Conservation (phyloP, 2,113 vertebrate genomes). For the Mus pahari region DNA sequence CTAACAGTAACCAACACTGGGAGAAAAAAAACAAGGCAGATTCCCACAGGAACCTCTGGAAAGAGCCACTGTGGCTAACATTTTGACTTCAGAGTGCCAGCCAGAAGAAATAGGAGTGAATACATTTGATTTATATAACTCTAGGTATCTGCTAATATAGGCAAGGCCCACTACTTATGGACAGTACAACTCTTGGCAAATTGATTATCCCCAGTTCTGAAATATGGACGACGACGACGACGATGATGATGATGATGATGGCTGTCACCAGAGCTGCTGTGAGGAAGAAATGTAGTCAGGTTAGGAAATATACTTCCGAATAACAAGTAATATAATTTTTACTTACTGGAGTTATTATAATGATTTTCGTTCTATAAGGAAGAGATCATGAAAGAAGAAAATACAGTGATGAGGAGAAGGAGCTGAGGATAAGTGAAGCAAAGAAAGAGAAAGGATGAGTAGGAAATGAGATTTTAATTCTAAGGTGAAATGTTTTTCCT, state of each 20-base stretch:
- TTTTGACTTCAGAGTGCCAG: not conserved
- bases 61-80: not conserved
- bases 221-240: not conserved
- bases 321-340: not conserved
- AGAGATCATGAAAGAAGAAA: not conserved
- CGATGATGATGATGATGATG: not conserved
- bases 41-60: not conserved
- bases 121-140: not conserved
- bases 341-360: conserved; percentile 3
- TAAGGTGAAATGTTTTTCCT: not conserved
- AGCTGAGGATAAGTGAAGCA: not conserved
- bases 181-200: not conserved
- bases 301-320: not conserved
- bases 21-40: not conserved
- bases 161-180: not conserved
- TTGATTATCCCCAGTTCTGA: not conserved
- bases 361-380: not conserved
- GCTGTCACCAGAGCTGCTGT: not conserved
- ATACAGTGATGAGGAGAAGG: not conserved
- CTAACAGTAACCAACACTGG: not conserved
- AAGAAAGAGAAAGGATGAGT: not conserved
- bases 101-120: not conserved
- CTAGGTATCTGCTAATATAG: not conserved
- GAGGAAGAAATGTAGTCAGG: not conserved
- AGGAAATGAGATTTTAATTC: not conserved